Percentiles rank a stretch among this genome's conserved stretches.
phyloP scores from a whole-genome alignment of 2,113 vertebrate genomes.

The Megaptera novaeangliae region DNA sequence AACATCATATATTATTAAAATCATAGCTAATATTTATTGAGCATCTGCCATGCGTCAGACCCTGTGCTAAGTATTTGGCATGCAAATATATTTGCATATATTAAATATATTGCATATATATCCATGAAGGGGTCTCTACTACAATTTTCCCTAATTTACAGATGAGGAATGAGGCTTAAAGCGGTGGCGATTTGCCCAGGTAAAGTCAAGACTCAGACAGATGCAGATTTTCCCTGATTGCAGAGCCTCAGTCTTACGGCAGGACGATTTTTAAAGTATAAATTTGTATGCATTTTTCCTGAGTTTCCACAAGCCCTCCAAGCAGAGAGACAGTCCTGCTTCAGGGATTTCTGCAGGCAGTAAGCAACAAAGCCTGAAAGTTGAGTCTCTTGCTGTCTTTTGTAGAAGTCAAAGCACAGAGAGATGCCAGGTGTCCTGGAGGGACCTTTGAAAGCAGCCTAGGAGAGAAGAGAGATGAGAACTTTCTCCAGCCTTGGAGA shows the following conservation, averaged over 20 bases:
- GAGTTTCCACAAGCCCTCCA: not conserved
- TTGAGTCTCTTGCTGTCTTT: not conserved
- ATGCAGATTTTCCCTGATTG: not conserved
- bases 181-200: not conserved
- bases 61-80: not conserved
- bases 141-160: not conserved
- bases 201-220: not conserved
- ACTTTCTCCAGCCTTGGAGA: not conserved
- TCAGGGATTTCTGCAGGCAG: not conserved
- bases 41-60: not conserved
- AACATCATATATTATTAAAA: not conserved
- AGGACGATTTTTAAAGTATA: not conserved
- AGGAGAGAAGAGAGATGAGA: not conserved
- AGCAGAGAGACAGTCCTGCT: not conserved
- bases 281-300: not conserved
- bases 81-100: too few relatives aligned
- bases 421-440: not conserved
- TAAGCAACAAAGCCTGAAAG: not conserved
- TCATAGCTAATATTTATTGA: not conserved
- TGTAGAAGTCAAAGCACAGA: not conserved
- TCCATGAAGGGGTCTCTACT: not conserved
- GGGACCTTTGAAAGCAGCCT: not conserved
- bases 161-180: not conserved
- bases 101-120: not conserved
- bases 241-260: not conserved